A percentile compares a stretch with the other conserved stretches of the same genome.
phyloP scores from a whole-genome alignment of 2,797 vertebrate species.

The Saxicola maurus region DNA sequence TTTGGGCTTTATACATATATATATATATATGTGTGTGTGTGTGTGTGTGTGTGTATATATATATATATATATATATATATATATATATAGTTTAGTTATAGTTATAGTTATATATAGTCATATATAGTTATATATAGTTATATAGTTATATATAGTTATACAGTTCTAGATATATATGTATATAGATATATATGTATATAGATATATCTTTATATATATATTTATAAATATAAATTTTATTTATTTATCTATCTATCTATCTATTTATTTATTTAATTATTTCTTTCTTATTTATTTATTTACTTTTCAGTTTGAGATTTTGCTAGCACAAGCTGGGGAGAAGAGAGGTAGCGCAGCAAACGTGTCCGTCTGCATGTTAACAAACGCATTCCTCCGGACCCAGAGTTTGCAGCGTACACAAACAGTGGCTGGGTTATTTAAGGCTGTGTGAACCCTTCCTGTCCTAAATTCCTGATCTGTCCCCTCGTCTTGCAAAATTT shows the following conservation, averaged over 20 bases:
- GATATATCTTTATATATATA: neutral
- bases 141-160: neutral
- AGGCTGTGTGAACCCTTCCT: neutral
- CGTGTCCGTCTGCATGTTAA: rapidly evolving
- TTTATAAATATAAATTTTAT: too few species aligned
- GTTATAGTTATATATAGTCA: too few species aligned
- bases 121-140: too few species aligned
- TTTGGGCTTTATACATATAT: too few species aligned
- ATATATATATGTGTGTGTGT: too few species aligned
- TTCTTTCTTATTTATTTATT: too few species aligned
- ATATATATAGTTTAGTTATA: neutral
- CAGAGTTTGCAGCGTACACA: rapidly evolving
- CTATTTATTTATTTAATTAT: too few species aligned
- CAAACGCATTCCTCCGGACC: rapidly evolving
- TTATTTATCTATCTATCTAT: too few species aligned
- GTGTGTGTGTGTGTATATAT: too few species aligned
- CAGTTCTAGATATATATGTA: too few species aligned
- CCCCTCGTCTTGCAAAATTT: neutral
- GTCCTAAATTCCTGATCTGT: neutral
- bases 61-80: too few species aligned
- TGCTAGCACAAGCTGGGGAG: neutral
- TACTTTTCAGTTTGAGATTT: neutral
- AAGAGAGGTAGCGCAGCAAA: rapidly evolving
- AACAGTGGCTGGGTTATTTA: neutral
- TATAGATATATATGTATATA: too few species aligned